These are phyloP conservation scores for Callipepla squamata DNA, from an alignment of 2,113 vertebrate species.

Conservation along the genomic window DNA sequence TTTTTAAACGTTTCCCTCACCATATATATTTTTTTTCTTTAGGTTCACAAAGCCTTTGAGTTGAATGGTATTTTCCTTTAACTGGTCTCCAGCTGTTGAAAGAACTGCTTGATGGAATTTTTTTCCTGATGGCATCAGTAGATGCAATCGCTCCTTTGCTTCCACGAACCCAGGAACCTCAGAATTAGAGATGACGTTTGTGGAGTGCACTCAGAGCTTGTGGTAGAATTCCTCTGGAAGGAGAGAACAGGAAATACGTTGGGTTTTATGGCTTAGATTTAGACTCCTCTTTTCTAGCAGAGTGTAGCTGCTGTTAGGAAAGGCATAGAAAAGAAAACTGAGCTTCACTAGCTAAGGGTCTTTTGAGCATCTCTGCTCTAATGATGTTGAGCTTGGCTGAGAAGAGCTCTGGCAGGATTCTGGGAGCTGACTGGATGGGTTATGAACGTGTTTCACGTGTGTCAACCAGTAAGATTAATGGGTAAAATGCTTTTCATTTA, in stretches of 20 bases:
- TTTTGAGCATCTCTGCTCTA: neutral
- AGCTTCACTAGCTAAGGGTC: neutral
- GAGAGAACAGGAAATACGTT: neutral
- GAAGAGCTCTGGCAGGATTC: neutral
- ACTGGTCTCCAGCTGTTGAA: neutral
- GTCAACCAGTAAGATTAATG: neutral
- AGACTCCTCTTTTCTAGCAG: neutral
- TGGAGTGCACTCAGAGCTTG: neutral
- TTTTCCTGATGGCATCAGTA: neutral
- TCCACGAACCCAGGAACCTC: neutral
- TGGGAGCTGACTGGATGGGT: neutral
- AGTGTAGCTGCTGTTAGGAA: neutral
- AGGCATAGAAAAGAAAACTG: neutral
- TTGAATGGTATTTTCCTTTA: neutral
- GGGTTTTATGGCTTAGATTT: neutral
- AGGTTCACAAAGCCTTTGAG: neutral
- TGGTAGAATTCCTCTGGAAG: neutral
- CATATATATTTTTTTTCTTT: neutral
- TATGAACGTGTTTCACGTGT: neutral
- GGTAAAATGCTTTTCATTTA: neutral
- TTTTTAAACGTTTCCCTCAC: neutral
- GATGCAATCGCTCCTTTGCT: neutral
- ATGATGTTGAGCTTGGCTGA: neutral
- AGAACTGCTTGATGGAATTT: neutral
- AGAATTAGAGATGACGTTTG: neutral